Percentiles rank a stretch among this genome's conserved stretches.
phyloP scores from a whole-genome alignment of 1,140 invertebrate genomes.

The Protaetia brevitarsis region DNA sequence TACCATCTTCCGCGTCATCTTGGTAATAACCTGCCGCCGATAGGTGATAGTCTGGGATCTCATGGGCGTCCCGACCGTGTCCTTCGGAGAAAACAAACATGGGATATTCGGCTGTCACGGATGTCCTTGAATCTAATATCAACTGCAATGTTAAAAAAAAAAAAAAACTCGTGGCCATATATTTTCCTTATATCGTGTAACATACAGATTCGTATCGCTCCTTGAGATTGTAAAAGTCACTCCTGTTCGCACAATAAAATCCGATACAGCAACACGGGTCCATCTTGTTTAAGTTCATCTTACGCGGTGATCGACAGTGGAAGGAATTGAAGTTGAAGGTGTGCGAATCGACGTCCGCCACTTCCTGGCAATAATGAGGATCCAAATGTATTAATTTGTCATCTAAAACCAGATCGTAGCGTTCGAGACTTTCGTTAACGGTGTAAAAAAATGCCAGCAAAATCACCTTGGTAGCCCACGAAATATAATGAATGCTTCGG shows the following conservation, averaged over 20 bases:
- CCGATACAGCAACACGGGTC: constrained; percentile 91
- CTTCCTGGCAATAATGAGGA: constrained; percentile 90
- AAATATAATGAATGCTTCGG: constrained; percentile 91
- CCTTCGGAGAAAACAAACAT: constrained; percentile 77
- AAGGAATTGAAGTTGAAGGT: constrained; percentile 73
- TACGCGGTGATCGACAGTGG: constrained; percentile 84
- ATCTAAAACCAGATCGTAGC: constrained; percentile 52
- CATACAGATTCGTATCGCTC: constrained; percentile 63
- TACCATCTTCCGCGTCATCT: constrained; percentile 57
- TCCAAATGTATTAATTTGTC: constrained; percentile 89
- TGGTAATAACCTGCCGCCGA: constrained; percentile 54
- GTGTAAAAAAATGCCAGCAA: too few relatives aligned
- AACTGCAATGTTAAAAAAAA: constrained; percentile 48
- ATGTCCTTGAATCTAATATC: constrained; percentile 57
- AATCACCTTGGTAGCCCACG: constrained; percentile 80
- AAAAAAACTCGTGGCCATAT: background rate
- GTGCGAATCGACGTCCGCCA: constrained; percentile 74
- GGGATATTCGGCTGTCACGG: constrained; percentile 64
- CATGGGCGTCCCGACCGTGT: constrained; percentile 57
- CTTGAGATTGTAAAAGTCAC: constrained; percentile 75
- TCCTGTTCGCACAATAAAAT: constrained; percentile 77
- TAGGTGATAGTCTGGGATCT: constrained; percentile 46
- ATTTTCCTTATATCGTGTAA: background rate
- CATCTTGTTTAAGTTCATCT: constrained; percentile 83
- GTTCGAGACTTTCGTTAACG: too few relatives aligned